These are phyloP conservation scores for Calypte anna DNA, from an alignment of 2,113 vertebrate species.

Conservation along the genomic window DNA sequence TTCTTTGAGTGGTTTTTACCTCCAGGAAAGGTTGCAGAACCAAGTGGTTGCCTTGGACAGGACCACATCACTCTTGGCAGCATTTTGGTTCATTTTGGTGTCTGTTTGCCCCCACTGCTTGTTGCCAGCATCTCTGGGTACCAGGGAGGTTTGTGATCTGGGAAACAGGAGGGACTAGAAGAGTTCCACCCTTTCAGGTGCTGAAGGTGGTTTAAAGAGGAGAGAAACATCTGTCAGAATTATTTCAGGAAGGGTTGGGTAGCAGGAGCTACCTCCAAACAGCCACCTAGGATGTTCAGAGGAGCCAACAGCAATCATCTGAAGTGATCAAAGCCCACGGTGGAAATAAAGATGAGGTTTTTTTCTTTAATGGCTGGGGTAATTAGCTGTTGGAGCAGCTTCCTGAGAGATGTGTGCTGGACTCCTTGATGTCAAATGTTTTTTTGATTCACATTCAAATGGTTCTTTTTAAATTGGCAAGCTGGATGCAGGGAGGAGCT, in stretches of 20 bases:
- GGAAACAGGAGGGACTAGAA: not conserved
- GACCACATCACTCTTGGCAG: not conserved
- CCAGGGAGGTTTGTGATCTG: not conserved
- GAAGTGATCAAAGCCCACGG: not conserved
- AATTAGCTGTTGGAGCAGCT: not conserved
- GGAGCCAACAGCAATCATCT: not conserved
- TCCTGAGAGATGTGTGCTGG: not conserved
- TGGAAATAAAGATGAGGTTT: not conserved
- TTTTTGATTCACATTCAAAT: not conserved
- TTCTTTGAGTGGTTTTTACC: not conserved
- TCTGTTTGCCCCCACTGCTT: not conserved
- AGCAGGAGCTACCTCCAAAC: not conserved
- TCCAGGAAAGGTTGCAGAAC: not conserved
- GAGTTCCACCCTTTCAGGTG: fast-evolving
- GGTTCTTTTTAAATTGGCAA: not conserved
- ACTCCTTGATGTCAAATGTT: not conserved
- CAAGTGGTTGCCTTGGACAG: fast-evolving
- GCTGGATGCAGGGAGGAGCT: not conserved
- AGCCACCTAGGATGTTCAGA: not conserved
- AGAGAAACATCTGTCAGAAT: not conserved
- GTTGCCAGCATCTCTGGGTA: not conserved
- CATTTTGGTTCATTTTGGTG: fast-evolving
- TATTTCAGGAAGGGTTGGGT: not conserved
- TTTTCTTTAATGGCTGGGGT: not conserved
- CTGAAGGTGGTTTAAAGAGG: not conserved